Percentiles rank a stretch among this genome's conserved stretches.
These are phyloP conservation scores for Thereuonema tuberculata DNA, from an alignment of 1,140 invertebrate genomes.

Conservation along the genomic window DNA sequence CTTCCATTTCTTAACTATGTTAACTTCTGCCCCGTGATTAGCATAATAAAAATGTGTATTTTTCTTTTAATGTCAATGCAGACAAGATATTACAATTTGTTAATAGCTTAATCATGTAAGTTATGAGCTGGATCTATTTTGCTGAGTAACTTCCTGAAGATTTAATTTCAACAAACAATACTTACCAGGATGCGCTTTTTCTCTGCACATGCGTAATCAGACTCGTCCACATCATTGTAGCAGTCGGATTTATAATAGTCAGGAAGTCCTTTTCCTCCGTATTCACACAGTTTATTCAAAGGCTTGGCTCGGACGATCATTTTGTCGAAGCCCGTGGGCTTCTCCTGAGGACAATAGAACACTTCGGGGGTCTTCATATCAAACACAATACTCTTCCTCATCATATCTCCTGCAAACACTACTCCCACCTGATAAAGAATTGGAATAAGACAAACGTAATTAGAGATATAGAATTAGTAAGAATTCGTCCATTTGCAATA, in stretches of 20 bases:
- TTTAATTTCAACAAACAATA: too few species aligned
- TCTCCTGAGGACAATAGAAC: constrained; percentile 62
- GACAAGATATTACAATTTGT: too few species aligned
- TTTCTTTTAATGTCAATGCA: too few species aligned
- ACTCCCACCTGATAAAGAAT: not conserved
- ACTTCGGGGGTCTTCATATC: constrained; percentile 68
- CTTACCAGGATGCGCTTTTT: constrained; percentile 64
- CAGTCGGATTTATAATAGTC: constrained; percentile 64
- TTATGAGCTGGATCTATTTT: too few species aligned
- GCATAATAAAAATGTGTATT: too few species aligned
- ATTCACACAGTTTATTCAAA: constrained; percentile 58
- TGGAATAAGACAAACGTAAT: too few species aligned
- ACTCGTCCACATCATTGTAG: constrained; percentile 65
- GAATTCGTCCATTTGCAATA: too few species aligned
- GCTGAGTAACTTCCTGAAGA: too few species aligned
- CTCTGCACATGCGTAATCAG: constrained; percentile 65
- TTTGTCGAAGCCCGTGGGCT: constrained; percentile 29
- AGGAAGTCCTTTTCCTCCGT: constrained; percentile 47
- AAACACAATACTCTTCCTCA: constrained; percentile 64
- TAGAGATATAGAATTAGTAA: too few species aligned
- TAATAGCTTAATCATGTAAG: too few species aligned
- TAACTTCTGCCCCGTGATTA: too few species aligned
- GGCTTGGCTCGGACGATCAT: constrained; percentile 46
- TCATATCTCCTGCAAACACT: constrained; percentile 45
- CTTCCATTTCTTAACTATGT: too few species aligned